phyloP scores from a whole-genome alignment of 2,888 invertebrate species.

The Peribatodes rhomboidaria region DNA sequence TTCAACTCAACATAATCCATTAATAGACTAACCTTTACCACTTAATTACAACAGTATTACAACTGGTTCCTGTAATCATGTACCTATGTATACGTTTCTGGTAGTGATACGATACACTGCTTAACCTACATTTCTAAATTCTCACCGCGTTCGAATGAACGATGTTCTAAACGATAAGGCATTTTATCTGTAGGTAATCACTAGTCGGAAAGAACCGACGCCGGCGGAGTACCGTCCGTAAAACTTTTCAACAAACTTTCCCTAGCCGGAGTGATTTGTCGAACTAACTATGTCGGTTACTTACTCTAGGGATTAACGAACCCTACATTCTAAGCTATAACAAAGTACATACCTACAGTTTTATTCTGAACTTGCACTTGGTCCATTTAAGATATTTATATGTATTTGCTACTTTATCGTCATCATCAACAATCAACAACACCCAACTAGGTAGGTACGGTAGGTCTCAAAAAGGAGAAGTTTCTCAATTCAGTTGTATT shows the following conservation, averaged over 20 bases:
- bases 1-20: no score
- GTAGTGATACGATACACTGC: not conserved
- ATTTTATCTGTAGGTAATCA: not conserved
- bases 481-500: no score
- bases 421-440: no score
- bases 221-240: conserved; percentile 12
- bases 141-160: not conserved
- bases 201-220: not conserved
- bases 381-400: no score
- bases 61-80: no score
- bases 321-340: not conserved
- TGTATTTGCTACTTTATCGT: no score
- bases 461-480: no score
- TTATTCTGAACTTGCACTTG: no score
- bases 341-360: not conserved
- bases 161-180: not conserved
- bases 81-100: no score
- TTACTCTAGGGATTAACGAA: conserved; percentile 2
- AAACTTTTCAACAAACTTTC: conserved; percentile 43
- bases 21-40: no score
- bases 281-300: conserved; percentile 3
- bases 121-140: not conserved
- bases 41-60: no score
- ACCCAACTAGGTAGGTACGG: no score
- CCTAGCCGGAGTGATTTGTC: conserved; percentile 34